Percentiles rank a stretch among this genome's conserved stretches.
These are phyloP conservation scores for Laothoe populi DNA, from an alignment of 2,888 invertebrate species.

Conservation along the genomic window DNA sequence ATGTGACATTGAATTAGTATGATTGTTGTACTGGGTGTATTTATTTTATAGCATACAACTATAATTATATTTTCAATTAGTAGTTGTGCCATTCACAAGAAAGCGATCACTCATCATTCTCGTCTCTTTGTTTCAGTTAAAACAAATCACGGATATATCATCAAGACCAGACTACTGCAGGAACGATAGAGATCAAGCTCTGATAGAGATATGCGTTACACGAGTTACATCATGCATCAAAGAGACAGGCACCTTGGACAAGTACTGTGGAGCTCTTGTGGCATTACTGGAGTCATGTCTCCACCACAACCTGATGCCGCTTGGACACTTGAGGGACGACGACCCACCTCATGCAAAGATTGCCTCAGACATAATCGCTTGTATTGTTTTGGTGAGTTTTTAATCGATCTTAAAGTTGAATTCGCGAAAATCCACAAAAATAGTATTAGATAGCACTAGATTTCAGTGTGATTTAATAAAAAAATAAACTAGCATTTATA, in stretches of 20 bases:
- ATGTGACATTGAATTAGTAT: too few species aligned
- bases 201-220: conserved; percentile 97
- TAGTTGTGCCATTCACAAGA: too few species aligned
- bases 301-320: conserved; percentile 93
- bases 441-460: background rate
- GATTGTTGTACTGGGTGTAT: too few species aligned
- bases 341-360: conserved; percentile 98
- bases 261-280: conserved; percentile 93
- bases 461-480: too few species aligned
- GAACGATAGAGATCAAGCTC: conserved; percentile 96
- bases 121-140: conserved; percentile 81
- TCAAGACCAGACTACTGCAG: conserved; percentile 92
- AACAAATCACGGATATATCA: conserved; percentile 92
- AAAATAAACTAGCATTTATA: too few species aligned
- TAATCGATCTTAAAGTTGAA: conserved; percentile 7
- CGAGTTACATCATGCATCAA: conserved; percentile 95
- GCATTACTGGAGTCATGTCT: conserved; percentile 94
- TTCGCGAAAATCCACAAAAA: background rate
- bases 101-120: too few species aligned
- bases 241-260: conserved; percentile 94
- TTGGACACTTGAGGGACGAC: conserved; percentile 87
- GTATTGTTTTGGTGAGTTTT: conserved; percentile 93
- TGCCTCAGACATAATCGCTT: conserved; percentile 96
- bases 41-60: too few species aligned
- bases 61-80: too few species aligned